Percentiles rank a stretch among this genome's conserved stretches.
Evolutionary conservation across 1,140 invertebrate species (phyloP).

Genomic region (Caerostris extrusa): DNA sequence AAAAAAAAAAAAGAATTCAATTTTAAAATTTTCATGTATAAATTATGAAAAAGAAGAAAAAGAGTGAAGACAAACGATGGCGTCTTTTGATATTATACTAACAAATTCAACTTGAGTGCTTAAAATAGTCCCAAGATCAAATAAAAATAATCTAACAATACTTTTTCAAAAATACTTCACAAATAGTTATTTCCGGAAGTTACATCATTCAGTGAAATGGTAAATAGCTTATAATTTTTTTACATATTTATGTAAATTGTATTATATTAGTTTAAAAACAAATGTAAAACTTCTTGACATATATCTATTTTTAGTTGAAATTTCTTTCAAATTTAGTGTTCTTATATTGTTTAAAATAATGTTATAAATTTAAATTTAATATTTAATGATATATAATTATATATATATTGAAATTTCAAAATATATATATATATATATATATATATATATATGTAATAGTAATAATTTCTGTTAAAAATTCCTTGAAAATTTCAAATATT

Average conservation of each 20-base stretch:
- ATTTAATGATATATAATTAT: too few species aligned
- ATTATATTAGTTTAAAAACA: too few species aligned
- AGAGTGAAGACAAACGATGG: background rate
- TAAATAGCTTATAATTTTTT: background rate
- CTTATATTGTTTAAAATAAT: too few species aligned
- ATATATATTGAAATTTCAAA: too few species aligned
- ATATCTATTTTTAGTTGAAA: too few species aligned
- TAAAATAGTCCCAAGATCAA: background rate
- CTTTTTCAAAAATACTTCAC: background rate
- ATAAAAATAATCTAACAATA: background rate
- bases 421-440: too few species aligned
- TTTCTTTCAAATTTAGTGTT: too few species aligned
- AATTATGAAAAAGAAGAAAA: background rate
- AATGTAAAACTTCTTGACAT: too few species aligned
- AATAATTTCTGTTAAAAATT: too few species aligned
- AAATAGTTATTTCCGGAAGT: background rate
- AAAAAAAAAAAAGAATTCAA: background rate
- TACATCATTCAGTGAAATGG: background rate
- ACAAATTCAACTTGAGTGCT: background rate
- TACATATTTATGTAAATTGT: background rate
- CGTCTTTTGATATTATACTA: background rate
- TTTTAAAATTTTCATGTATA: background rate
- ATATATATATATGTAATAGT: too few species aligned
- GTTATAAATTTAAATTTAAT: too few species aligned
- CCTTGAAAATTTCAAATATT: too few species aligned